Evolutionary conservation across 2,797 vertebrate genomes (phyloP).

Genomic region (Protonibea diacanthus): DNA sequence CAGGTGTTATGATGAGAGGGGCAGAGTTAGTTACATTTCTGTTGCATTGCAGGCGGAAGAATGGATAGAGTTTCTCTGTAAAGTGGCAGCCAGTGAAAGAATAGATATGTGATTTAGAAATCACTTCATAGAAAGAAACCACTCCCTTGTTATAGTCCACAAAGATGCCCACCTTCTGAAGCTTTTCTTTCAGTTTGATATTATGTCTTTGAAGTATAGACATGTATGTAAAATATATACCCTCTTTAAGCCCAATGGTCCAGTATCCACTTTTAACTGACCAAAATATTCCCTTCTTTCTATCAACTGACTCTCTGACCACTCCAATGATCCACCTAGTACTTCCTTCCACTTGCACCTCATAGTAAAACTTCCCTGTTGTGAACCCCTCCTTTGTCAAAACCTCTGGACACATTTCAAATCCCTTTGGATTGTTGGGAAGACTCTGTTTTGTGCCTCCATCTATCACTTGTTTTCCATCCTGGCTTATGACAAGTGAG

Average conservation of each 20-base stretch:
- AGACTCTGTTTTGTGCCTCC: rapidly evolving
- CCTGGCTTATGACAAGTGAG: constrained; percentile 35
- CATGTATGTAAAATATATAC: not conserved
- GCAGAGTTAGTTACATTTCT: not conserved
- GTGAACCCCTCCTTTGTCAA: constrained; percentile 53
- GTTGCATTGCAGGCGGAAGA: not conserved
- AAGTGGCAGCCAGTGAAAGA: constrained; percentile 5
- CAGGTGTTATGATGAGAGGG: constrained; percentile 47
- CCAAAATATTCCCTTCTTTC: not conserved
- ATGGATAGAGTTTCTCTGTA: constrained; percentile 47
- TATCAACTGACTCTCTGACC: constrained; percentile 34
- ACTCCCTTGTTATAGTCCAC: constrained; percentile 13
- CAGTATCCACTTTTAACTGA: not conserved
- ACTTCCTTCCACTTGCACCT: constrained; percentile 48
- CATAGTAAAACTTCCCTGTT: constrained; percentile 53
- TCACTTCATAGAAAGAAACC: constrained; percentile 48
- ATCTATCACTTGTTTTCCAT: constrained; percentile 31
- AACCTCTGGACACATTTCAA: rapidly evolving
- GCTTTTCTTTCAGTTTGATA: not conserved
- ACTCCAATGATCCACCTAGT: not conserved
- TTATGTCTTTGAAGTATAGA: no score
- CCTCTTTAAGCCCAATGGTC: not conserved
- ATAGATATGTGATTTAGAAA: constrained; percentile 34
- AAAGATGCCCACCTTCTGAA: constrained; percentile 38
- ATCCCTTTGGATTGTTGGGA: constrained; percentile 30